Conservation (phyloP, 2,888 invertebrate species). For the Chloroclystis v-ata region DNA sequence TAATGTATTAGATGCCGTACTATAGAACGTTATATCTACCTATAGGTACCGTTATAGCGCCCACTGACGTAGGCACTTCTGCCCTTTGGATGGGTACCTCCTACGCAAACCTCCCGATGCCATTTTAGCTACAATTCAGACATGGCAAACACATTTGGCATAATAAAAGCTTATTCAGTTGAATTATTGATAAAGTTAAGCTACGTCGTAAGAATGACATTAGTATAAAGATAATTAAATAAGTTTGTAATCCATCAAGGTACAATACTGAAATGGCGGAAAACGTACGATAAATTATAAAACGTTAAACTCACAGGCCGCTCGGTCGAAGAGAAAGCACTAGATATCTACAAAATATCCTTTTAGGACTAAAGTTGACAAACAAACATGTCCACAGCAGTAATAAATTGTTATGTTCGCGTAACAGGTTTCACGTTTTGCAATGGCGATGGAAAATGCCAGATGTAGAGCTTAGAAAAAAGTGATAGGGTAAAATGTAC, state of each 20-base stretch:
- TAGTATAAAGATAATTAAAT: not conserved
- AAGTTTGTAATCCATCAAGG: not conserved
- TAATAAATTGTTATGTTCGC: constrained; percentile 48
- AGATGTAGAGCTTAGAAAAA: not conserved
- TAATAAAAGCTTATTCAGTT: not conserved
- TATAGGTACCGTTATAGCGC: constrained; percentile 27
- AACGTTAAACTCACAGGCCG: constrained; percentile 8
- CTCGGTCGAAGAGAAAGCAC: constrained; percentile 7
- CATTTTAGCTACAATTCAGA: constrained; percentile 29
- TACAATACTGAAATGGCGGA: not conserved
- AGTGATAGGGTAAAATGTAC: constrained; percentile 32
- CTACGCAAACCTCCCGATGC: constrained; percentile 48
- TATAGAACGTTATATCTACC: not conserved
- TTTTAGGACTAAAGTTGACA: constrained; percentile 36
- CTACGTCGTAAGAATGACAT: not conserved
- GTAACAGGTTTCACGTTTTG: constrained; percentile 61
- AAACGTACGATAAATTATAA: not conserved
- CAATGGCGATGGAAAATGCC: constrained; percentile 40
- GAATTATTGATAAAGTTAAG: not conserved
- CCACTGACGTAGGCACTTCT: constrained; percentile 68
- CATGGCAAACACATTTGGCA: constrained; percentile 5
- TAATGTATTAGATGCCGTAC: constrained; percentile 3
- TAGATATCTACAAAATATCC: constrained; percentile 6
- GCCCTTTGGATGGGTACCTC: constrained; percentile 44
- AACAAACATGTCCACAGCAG: constrained; percentile 50